Evolutionary conservation across 2,797 vertebrate species (phyloP), one percentile per base, ranked within the genome.

Genomic region (Urophycis tenuis): DNA sequence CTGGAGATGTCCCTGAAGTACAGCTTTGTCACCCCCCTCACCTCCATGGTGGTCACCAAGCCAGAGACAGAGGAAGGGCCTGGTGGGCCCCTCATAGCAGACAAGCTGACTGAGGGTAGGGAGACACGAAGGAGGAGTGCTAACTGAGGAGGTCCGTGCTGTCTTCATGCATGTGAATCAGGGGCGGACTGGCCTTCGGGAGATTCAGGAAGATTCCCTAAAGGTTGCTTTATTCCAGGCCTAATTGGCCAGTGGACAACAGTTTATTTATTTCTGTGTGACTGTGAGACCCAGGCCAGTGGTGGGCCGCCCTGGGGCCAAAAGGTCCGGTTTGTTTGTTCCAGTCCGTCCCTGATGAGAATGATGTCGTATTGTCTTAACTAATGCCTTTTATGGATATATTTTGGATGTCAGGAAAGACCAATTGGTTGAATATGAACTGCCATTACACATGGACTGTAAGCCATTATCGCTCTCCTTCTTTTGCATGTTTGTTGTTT

Each of bases 11-110:
- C 97, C 29, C 90, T 99, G n/a, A 90, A 82, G 72, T 99, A 97
- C 86, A 94, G 89, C 81, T 99, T 99, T 77, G 96, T 99, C 82
- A 98, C 97, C 0, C 95, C 96, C 0, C 90, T 99, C 84, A 98
- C 97, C 9, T 98, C 97, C 83, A 97, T 98, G 97, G 95, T 99
- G 83, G 97, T 99, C 84, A 97, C 93, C 84, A 98, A 97, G 82
- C 97, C 96, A 22, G 92, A 96, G 78, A 85, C 85, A 1, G 86
- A 90, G n/a, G 80, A 89, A 0, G 76, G 78, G 0, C 17, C 78
- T 74, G 86, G 88, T 15, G 85, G 90, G 41, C 84, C 80, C 0
- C 81, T 91, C 29, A 87, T 98, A 5, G 96, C 96, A 1, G 91
- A 98, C 87, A 99, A 99, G 83, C 89, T 95, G 30, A 92, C 90